Base-by-base conservation (phyloP, 2,888 invertebrate species). In the Rhorus exstirpatorius region DNA sequence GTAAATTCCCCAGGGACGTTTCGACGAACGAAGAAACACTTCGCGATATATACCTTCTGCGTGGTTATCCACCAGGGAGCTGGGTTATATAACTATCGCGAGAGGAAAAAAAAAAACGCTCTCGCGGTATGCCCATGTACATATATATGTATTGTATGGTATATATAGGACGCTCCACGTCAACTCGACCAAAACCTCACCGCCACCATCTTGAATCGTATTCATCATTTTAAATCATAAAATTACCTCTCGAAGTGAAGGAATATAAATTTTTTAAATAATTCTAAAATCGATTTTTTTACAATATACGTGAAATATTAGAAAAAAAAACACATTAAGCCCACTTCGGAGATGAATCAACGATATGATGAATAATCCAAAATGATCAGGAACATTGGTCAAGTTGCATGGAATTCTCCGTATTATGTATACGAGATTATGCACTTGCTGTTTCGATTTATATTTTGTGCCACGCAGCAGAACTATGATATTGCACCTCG, bases 1-100 rank as follows among this genome's bases (percentile, higher is more conserved):
- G 31, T 77, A 72, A 80, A 83, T 77, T 71, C 35, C 26, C 38
- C 10, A 12, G 24, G 53, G 10, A 67, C 51, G 35, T 3, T 10
- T 17, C 10, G 31, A 49, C 67, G 51, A n/a, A 35, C n/a, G 35
- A 49, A 38, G 35, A 51, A 67, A 67, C 26, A 12, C n/a, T 35
- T 38, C n/a, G 67, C 10, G 10, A 44, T 24, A 51, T 67, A 21
- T 26, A 14, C 51, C 7, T 35, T 51, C 21, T 51, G 19, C 31
- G 1, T 17, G 14, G 17, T 58, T 12, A 21, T 49, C n/a, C 1
- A 67, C 17, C n/a, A n/a, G 12, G 46, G n/a, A 65, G 26, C 6
- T 35, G 3, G 26, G 6, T 49, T 6, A 65, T 65, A 31, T 17
- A 24, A 14, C 12, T 24, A 63, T 44, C 44, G 6, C 3, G 10